Evolutionary conservation across 2,113 vertebrate genomes (phyloP).

Genomic region (Holacanthus passer): DNA sequence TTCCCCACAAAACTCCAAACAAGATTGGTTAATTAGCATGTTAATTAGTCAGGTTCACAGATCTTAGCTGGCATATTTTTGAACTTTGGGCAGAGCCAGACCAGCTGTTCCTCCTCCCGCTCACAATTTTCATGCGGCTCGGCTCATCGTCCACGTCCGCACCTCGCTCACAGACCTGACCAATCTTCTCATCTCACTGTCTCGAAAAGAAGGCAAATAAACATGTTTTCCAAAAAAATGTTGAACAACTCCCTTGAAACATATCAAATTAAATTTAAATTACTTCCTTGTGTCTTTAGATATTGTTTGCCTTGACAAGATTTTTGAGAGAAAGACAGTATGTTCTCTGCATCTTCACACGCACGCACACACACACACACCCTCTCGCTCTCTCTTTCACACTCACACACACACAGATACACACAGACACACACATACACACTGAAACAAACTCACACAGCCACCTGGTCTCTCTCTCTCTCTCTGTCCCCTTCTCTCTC

Average conservation of each 20-base stretch:
- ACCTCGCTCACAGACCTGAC: background rate
- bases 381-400: constrained; percentile 18
- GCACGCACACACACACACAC: constrained; percentile 40
- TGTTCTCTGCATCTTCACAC: background rate
- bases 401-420: constrained; percentile 24
- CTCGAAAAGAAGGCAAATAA: background rate
- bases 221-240: background rate
- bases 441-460: too few species aligned
- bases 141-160: background rate
- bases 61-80: background rate
- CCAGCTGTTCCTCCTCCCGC: background rate
- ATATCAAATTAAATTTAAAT: background rate
- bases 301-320: background rate
- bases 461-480: constrained; percentile 55
- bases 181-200: background rate
- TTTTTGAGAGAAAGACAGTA: constrained; percentile 2
- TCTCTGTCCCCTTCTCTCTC: background rate
- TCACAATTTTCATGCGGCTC: background rate
- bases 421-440: constrained; percentile 14
- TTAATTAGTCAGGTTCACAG: background rate
- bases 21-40: background rate
- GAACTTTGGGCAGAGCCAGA: background rate
- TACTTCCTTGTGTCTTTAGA: constrained; percentile 9
- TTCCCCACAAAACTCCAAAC: background rate
- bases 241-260: constrained; percentile 3